phyloP scores from a whole-genome alignment of 2,113 vertebrate species.

The Eupsittula cactorum region DNA sequence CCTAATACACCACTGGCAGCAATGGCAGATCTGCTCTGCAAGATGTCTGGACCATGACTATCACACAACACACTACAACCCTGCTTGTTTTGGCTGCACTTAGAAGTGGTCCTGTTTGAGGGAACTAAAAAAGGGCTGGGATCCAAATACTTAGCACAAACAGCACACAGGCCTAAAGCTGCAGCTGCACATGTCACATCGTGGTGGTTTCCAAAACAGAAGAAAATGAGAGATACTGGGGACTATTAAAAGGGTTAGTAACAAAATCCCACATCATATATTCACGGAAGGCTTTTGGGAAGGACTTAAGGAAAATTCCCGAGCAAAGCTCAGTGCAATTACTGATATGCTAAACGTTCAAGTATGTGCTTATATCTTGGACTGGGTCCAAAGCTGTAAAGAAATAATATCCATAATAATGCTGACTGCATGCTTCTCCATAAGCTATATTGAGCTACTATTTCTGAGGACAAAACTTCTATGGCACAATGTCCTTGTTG shows the following conservation, averaged over 20 bases:
- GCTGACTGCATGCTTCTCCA: neutral
- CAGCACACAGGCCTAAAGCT: neutral
- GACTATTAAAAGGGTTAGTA: neutral
- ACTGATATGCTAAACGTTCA: neutral
- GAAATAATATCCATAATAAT: neutral
- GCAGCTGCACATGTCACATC: rapidly evolving
- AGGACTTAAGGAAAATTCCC: neutral
- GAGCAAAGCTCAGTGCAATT: neutral
- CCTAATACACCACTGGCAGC: neutral
- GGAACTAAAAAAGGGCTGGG: neutral
- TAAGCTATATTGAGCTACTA: neutral
- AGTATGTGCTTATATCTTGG: neutral
- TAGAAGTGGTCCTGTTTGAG: neutral
- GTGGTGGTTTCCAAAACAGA: neutral
- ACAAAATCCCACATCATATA: neutral
- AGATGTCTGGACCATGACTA: neutral
- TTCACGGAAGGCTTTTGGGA: neutral
- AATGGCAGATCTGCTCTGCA: neutral
- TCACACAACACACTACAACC: neutral
- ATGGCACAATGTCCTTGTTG: neutral
- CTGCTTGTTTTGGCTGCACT: neutral
- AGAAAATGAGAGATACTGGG: neutral
- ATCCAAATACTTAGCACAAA: neutral
- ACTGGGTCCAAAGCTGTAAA: neutral
- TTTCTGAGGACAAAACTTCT: neutral